A percentile compares a stretch with the other conserved stretches of the same genome.
Conservation (phyloP, 2,888 invertebrate species). For the Cephus pulcher region DNA sequence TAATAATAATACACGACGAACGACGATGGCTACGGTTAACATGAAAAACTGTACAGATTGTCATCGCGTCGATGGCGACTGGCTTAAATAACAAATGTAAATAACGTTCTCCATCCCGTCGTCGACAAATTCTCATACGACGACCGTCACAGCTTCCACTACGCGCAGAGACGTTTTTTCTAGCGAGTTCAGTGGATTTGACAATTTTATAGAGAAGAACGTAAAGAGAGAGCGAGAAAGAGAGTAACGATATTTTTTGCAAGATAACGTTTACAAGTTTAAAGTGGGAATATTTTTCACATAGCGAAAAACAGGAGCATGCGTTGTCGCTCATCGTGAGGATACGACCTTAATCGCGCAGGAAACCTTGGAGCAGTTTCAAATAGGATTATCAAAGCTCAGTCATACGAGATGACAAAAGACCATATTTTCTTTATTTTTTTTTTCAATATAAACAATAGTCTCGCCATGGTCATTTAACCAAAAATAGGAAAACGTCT, state of each 20-base stretch:
- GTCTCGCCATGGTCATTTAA: background rate
- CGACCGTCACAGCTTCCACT: background rate
- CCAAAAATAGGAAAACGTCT: background rate
- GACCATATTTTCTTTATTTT: background rate
- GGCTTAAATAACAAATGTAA: background rate
- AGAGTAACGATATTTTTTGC: slow-evolving; percentile 58
- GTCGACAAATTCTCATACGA: background rate
- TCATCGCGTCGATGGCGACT: background rate
- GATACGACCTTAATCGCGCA: slow-evolving; percentile 28
- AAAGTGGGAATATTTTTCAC: slow-evolving; percentile 55
- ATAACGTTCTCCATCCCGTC: background rate
- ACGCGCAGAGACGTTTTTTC: slow-evolving; percentile 15
- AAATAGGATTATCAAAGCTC: slow-evolving; percentile 38
- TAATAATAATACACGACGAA: background rate
- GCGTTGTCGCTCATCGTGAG: slow-evolving; percentile 5
- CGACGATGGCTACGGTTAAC: background rate
- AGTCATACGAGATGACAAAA: background rate
- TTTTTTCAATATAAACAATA: background rate
- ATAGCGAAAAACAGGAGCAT: slow-evolving; percentile 30
- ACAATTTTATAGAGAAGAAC: slow-evolving; percentile 57
- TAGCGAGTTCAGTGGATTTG: slow-evolving; percentile 41
- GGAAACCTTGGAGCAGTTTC: slow-evolving; percentile 54
- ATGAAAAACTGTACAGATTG: background rate
- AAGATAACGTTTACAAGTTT: slow-evolving; percentile 54
- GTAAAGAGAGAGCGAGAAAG: slow-evolving; percentile 24